Evolutionary conservation across 1,140 invertebrate species (phyloP).

Genomic region (Bombus affinis): DNA sequence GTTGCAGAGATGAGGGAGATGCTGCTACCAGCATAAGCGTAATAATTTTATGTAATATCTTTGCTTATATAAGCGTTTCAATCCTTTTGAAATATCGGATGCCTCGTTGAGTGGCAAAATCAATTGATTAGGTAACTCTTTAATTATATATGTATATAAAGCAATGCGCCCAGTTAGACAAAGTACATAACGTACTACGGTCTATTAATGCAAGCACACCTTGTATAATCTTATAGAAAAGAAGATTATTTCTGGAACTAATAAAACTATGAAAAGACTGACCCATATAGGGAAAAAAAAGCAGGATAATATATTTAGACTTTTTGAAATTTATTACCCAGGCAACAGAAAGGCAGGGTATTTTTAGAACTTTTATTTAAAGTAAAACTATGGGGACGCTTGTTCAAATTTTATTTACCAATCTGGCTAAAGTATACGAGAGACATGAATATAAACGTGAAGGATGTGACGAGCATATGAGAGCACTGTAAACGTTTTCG

Average conservation of each 20-base stretch:
- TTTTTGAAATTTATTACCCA: neutral
- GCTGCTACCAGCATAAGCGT: neutral
- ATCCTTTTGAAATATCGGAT: conserved; percentile 10
- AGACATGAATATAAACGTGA: neutral
- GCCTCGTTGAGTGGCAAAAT: conserved; percentile 10
- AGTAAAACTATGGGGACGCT: neutral
- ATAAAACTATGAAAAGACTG: neutral
- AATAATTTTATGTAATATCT: conserved; percentile 9
- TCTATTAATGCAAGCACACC: neutral
- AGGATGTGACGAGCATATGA: neutral
- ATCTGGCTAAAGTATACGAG: neutral
- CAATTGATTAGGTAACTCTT: conserved; percentile 8
- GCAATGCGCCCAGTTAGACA: neutral
- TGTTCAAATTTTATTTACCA: neutral
- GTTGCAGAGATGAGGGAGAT: neutral
- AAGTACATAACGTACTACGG: neutral
- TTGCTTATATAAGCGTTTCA: neutral
- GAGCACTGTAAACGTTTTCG: neutral
- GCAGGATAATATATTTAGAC: neutral
- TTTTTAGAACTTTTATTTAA: too few species aligned
- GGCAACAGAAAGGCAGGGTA: too few species aligned
- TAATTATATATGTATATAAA: conserved; percentile 5
- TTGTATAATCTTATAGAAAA: neutral
- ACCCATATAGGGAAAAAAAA: neutral
- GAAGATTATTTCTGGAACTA: neutral